phyloP scores from a whole-genome alignment of 2,113 vertebrate genomes.

The Scomber japonicus region DNA sequence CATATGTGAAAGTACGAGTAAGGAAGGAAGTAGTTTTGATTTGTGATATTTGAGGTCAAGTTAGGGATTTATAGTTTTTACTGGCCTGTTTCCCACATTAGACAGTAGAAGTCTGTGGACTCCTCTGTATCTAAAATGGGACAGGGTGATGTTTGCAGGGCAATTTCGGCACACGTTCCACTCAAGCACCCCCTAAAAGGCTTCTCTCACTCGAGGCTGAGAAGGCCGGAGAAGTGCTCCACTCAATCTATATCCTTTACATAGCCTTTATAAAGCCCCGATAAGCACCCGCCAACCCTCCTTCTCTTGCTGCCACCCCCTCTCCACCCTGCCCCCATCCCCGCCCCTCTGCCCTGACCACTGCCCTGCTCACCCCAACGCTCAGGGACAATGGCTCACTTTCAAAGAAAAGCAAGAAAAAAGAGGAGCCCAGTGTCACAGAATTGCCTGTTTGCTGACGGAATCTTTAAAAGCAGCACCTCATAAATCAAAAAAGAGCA shows the following conservation, averaged over 20 bases:
- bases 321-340: constrained; percentile 39
- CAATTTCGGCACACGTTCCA: constrained; percentile 72
- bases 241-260: constrained; percentile 39
- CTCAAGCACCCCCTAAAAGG: constrained; percentile 77
- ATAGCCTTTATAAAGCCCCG: neutral
- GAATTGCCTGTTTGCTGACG: constrained; percentile 83
- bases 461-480: constrained; percentile 84
- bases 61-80: constrained; percentile 2
- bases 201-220: constrained; percentile 64
- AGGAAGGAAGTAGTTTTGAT: neutral
- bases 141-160: constrained; percentile 42
- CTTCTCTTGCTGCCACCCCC: constrained; percentile 33
- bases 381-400: constrained; percentile 80
- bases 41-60: neutral
- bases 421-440: constrained; percentile 78
- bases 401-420: constrained; percentile 80
- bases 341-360: constrained; percentile 69
- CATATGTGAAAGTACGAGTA: neutral
- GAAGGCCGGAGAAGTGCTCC: constrained; percentile 65
- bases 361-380: constrained; percentile 76
- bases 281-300: constrained; percentile 43
- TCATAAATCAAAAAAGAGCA: constrained; percentile 88
- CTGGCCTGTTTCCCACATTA: neutral
- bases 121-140: constrained; percentile 11
- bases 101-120: neutral